These are phyloP conservation scores for Pholis gunnellus DNA, from an alignment of 2,113 vertebrate genomes.

Conservation along the genomic window DNA sequence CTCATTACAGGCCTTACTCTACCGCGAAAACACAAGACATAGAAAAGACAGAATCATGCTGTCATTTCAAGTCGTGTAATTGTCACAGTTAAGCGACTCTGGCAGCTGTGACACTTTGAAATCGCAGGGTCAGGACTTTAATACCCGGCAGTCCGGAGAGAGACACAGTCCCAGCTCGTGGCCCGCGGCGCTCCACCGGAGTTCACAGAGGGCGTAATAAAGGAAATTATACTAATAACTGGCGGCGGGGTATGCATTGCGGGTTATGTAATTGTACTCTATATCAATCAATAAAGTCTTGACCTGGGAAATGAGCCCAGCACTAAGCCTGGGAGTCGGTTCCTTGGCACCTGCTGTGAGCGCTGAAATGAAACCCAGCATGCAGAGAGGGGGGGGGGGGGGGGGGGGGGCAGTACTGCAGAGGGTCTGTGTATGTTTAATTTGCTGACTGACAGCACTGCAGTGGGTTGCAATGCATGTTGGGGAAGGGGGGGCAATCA, in stretches of 20 bases:
- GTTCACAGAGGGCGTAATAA: conserved; percentile 66
- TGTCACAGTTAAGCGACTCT: conserved; percentile 45
- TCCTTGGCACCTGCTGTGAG: conserved; percentile 59
- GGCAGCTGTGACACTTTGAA: conserved; percentile 59
- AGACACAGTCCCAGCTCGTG: conserved; percentile 14
- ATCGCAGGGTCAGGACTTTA: conserved; percentile 66
- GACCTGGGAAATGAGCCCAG: conserved; percentile 71
- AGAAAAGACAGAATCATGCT: conserved; percentile 32
- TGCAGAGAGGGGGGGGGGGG: conserved; percentile 3
- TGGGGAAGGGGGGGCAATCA: no score
- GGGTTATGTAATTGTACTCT: conserved; percentile 74
- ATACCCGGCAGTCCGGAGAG: conserved; percentile 27
- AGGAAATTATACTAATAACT: conserved; percentile 74
- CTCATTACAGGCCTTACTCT: conserved; percentile 31
- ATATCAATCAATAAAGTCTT: conserved; percentile 75
- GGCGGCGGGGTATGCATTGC: conserved; percentile 53
- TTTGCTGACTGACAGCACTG: conserved; percentile 54
- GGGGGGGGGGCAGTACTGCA: conserved; percentile 8
- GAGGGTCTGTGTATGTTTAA: neutral
- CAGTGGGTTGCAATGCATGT: conserved; percentile 4
- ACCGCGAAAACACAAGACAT: conserved; percentile 9
- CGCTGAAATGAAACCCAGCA: conserved; percentile 69
- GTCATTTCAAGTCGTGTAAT: conserved; percentile 48
- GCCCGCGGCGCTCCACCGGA: conserved; percentile 45
- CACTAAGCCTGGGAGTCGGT: conserved; percentile 53